Conservation (phyloP, 64 coral and sea anemone species). For the Cladopsammia gracilis region DNA sequence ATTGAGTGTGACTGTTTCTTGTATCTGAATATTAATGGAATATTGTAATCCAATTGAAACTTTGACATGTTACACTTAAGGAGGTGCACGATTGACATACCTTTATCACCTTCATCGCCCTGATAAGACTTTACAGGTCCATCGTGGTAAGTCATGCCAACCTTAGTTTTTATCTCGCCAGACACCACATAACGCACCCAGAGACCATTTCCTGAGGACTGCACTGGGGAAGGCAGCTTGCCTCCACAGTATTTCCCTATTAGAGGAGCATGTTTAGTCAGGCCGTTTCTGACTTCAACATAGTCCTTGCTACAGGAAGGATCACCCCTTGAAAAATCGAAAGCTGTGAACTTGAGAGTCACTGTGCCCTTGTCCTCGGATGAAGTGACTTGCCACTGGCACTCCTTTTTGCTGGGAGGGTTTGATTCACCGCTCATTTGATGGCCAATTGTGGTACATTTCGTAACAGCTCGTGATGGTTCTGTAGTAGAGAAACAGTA, state of each 20-base stretch:
- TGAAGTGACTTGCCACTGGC: constrained; percentile 56
- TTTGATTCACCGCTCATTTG: constrained; percentile 52
- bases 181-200: constrained; percentile 77
- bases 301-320: constrained; percentile 70
- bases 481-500: background rate
- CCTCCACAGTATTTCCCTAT: constrained; percentile 81
- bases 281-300: constrained; percentile 80
- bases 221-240: constrained; percentile 53
- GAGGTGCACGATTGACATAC: background rate
- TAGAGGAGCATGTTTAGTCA: constrained; percentile 78
- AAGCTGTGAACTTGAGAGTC: constrained; percentile 44
- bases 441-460: constrained; percentile 39
- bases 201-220: constrained; percentile 58
- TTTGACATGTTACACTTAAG: too few relatives aligned
- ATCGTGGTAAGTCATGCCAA: constrained; percentile 66
- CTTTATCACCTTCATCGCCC: background rate
- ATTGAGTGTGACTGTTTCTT: too few relatives aligned
- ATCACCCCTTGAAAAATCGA: constrained; percentile 49
- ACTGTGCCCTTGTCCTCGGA: constrained; percentile 22
- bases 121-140: background rate
- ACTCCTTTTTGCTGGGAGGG: constrained; percentile 32
- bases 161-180: constrained; percentile 61
- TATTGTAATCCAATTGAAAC: too few relatives aligned
- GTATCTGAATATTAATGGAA: too few relatives aligned
- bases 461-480: constrained; percentile 4